Conservation (phyloP, 1,140 invertebrate genomes). For the Sycobia sp. region DNA sequence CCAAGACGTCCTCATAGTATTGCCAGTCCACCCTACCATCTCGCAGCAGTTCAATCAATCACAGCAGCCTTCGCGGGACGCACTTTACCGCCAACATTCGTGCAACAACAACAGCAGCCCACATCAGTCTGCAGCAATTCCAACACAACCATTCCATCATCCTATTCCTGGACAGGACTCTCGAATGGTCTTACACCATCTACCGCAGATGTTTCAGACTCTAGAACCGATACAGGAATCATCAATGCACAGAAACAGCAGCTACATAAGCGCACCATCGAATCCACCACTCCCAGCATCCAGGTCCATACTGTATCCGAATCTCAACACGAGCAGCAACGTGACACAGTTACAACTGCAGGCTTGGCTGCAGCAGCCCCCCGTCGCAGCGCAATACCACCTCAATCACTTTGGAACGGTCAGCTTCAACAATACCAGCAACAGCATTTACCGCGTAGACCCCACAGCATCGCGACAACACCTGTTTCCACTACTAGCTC, state of each 20-base stretch:
- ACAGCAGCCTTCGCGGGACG: constrained; percentile 47
- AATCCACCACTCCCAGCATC: not conserved
- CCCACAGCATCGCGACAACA: constrained; percentile 58
- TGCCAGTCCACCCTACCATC: constrained; percentile 54
- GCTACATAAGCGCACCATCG: not conserved
- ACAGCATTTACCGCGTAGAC: constrained; percentile 51
- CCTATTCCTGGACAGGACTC: constrained; percentile 19
- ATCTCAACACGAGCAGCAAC: not conserved
- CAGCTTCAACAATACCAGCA: constrained; percentile 43
- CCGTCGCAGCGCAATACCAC: constrained; percentile 49
- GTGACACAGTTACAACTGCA: not conserved
- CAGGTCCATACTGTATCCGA: not conserved
- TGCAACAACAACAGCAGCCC: constrained; percentile 36
- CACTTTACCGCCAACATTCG: constrained; percentile 37
- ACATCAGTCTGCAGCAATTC: not conserved
- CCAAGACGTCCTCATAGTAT: constrained; percentile 61
- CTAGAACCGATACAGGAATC: not conserved
- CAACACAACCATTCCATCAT: constrained; percentile 15
- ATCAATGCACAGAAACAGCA: not conserved
- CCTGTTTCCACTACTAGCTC: constrained; percentile 43
- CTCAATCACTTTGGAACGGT: constrained; percentile 58
- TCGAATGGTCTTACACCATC: constrained; percentile 30
- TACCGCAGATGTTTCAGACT: not conserved
- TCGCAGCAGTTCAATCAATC: constrained; percentile 40
- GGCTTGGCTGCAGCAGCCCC: not conserved